Evolutionary conservation across 2,888 invertebrate genomes (phyloP), one percentile per base, ranked within the genome.

Genomic region (Pteria penguin): DNA sequence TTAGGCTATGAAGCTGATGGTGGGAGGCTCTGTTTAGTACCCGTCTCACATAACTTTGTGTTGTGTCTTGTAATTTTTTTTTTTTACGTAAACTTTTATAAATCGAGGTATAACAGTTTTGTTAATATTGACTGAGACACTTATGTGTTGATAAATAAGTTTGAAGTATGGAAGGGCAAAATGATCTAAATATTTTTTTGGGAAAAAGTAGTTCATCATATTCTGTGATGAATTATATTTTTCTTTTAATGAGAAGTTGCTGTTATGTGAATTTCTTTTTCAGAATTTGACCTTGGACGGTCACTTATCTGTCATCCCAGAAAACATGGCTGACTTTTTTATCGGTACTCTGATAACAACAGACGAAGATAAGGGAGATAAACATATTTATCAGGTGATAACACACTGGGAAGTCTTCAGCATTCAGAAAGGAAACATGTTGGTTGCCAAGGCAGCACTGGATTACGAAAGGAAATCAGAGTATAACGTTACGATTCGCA

Each of bases 211-310:
- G n/a, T n/a, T n/a, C n/a, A n/a, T n/a, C n/a, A n/a, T n/a, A n/a
- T n/a, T n/a, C n/a, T n/a, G n/a, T n/a, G n/a, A n/a, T n/a, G n/a
- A n/a, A n/a, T n/a, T n/a, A n/a, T n/a, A n/a, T n/a, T n/a, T n/a
- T n/a, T n/a, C n/a, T n/a, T n/a, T n/a, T n/a, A n/a, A n/a, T n/a
- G 45, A 45, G 45, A 11, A 45, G 14, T 45, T 45, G 45, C 14
- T 45, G 45, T 8, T 45, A 14, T n/a, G n/a, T n/a, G n/a, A n/a
- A n/a, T 45, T 45, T 8, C n/a, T 58, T 52, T 70, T 54, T 5
- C 68, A 86, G 85, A 83, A 84, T 54, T 83, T 86, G n/a, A 29
- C 67, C 4, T 68, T 86, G 14, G 81, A 81, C 22, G 80, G 80
- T 11, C 72, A 76, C 31, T 33, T 79, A 24, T 72, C 58, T 22